Evolutionary conservation across 2,113 vertebrate species (phyloP).

Genomic region (rat (Rattus norvegicus)): DNA sequence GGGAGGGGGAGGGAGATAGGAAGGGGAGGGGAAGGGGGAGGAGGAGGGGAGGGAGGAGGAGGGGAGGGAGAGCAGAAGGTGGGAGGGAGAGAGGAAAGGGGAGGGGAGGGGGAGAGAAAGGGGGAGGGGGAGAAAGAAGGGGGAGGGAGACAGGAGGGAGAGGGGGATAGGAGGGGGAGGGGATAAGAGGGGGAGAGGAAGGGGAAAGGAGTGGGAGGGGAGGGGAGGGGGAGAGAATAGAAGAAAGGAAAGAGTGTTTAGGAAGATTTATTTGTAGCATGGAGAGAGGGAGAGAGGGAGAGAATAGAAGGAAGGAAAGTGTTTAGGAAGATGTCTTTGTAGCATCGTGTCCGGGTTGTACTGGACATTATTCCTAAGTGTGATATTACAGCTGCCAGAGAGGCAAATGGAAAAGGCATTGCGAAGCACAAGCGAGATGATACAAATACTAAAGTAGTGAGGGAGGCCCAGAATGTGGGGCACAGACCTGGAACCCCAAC

Average conservation of each 20-base stretch:
- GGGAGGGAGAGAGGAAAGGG: background rate
- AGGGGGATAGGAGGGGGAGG: background rate
- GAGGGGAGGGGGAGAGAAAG: too few species aligned
- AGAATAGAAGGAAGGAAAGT: too few species aligned
- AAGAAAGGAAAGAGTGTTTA: background rate
- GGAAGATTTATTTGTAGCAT: background rate
- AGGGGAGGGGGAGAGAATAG: background rate
- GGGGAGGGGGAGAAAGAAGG: too few species aligned
- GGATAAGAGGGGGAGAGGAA: background rate
- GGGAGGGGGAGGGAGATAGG: background rate
- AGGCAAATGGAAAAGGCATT: background rate
- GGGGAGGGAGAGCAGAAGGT: background rate
- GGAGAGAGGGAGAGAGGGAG: background rate
- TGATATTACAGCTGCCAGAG: background rate
- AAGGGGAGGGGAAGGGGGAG: background rate
- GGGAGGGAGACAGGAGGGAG: background rate
- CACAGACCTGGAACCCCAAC: background rate
- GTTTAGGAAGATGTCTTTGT: background rate
- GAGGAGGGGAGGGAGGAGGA: background rate
- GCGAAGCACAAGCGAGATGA: background rate
- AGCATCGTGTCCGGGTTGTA: background rate
- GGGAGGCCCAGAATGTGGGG: background rate
- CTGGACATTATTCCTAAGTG: background rate
- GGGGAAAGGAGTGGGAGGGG: too few species aligned
- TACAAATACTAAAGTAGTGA: background rate